Evolutionary conservation across 2,113 vertebrate genomes (phyloP).

Genomic region (Lepus americanus): DNA sequence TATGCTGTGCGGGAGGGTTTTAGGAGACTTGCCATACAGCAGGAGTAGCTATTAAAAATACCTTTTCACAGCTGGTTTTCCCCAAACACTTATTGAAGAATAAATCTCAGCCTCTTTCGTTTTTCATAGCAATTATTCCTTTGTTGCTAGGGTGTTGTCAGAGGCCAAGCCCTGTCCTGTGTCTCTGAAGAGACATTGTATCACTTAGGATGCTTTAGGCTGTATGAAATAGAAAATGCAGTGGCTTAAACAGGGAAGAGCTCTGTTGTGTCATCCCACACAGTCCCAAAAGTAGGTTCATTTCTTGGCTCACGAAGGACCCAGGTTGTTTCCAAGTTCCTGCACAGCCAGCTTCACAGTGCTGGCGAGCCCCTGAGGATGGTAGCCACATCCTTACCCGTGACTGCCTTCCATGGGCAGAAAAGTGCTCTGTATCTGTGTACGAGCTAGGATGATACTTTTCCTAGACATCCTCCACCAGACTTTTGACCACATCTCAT

Average conservation of each 20-base stretch:
- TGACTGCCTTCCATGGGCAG: not conserved
- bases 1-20: slow-evolving; percentile 50
- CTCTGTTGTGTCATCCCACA: slow-evolving; percentile 32
- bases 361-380: not conserved
- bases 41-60: slow-evolving; percentile 67
- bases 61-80: slow-evolving; percentile 67
- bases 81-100: slow-evolving; percentile 37
- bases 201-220: not conserved
- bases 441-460: not conserved
- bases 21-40: slow-evolving; percentile 51
- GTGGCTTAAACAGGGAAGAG: slow-evolving; percentile 13
- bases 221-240: slow-evolving; percentile 58
- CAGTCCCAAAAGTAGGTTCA: not conserved
- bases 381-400: not conserved
- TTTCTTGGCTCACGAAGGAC: slow-evolving; percentile 14
- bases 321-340: not conserved
- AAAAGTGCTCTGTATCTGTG: not conserved
- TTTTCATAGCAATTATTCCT: not conserved
- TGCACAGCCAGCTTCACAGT: not conserved
- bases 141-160: slow-evolving; percentile 11
- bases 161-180: not conserved
- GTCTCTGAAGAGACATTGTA: not conserved
- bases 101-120: slow-evolving; percentile 47
- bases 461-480: not conserved
- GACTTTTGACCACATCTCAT: not conserved